Percentiles rank a stretch among this genome's conserved stretches.
Conservation (phyloP, 2,888 invertebrate species). For the Habroteleia sp. region DNA sequence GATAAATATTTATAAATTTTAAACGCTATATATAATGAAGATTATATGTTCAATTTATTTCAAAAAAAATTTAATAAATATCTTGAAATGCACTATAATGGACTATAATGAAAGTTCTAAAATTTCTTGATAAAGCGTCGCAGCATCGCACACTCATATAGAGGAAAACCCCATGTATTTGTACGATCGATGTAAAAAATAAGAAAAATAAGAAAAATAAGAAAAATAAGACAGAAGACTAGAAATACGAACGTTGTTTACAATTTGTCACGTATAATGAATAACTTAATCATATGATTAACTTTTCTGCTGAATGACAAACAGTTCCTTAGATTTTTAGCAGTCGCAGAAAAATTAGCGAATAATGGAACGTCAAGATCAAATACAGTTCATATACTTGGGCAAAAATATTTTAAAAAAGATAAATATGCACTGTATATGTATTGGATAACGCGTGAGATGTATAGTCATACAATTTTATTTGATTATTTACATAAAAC, state of each 20-base stretch:
- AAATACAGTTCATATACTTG: no score
- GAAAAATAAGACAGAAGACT: conserved; percentile 2
- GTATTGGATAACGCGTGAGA: conserved; percentile 4
- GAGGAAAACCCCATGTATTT: conserved; percentile 17
- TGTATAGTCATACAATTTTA: background rate
- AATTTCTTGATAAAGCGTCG: conserved; percentile 24
- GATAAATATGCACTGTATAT: background rate
- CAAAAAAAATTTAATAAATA: conserved; percentile 13
- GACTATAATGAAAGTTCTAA: conserved; percentile 12
- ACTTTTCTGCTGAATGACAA: conserved; percentile 19
- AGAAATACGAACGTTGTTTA: background rate
- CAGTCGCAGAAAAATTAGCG: no score
- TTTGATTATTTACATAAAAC: background rate
- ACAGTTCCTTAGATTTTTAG: conserved; percentile 32
- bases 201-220: no score
- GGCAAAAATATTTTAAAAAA: conserved; percentile 15
- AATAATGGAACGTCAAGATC: no score
- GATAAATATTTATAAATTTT: conserved; percentile 35
- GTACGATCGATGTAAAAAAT: conserved; percentile 12
- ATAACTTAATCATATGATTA: conserved; percentile 1
- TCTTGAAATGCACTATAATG: conserved; percentile 21
- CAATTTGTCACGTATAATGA: background rate
- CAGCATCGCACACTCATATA: conserved; percentile 28
- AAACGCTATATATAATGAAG: conserved; percentile 4
- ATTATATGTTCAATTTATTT: conserved; percentile 8